Base-by-base conservation (phyloP, 2,797 vertebrate genomes). In the Acomys russatus region DNA sequence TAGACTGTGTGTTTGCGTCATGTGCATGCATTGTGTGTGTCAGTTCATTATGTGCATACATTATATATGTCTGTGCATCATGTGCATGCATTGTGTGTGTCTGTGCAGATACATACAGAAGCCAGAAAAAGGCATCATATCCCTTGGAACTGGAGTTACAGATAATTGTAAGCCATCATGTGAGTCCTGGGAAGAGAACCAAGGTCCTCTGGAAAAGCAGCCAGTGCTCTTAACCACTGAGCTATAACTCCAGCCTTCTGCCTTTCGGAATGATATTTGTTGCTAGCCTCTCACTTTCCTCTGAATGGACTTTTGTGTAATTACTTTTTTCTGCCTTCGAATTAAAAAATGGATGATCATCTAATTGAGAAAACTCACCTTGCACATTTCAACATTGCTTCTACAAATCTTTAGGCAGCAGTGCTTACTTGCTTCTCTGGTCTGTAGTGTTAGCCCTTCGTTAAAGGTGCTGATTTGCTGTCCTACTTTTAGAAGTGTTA, bases 281-380 rank as follows among this genome's bases (percentile, higher is more conserved):
- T 98, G 91, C 92, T 84, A 91, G 90, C 68, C 61, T 95, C 23
- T 87, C 25, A 0, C 77, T 94, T 80, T 96, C 23, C 68, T 93
- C 90, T 94, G 25, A 91, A 66, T 3, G 0, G 76, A 66, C 54
- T 96, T 88, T 77, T 92, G 4, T 0, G 38, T 35, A 88, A 68
- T 89, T 93, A 96, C 66, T 9, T 2, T 6, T 88, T 9, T 78
- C 35, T 74, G 35, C 28, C 1, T 30, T 5, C 89, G 78, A 96
- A 59, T 63, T 92, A 56, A 56, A 56, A 83, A 78, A 74, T 2
- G 66, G 66, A 18, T 3, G 3, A 78, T 44, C 25, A 0, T 1
- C 14, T 4, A 0, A 22, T 88, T 94, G 93, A 92, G 94, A 38
- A 44, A 79, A 28, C 23, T 20, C 66, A 70, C 12, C 80, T 93